Evolutionary conservation across 2,797 vertebrate species (phyloP), one percentile per base, ranked within the genome.

Genomic region (Eupleurogrammus muticus): DNA sequence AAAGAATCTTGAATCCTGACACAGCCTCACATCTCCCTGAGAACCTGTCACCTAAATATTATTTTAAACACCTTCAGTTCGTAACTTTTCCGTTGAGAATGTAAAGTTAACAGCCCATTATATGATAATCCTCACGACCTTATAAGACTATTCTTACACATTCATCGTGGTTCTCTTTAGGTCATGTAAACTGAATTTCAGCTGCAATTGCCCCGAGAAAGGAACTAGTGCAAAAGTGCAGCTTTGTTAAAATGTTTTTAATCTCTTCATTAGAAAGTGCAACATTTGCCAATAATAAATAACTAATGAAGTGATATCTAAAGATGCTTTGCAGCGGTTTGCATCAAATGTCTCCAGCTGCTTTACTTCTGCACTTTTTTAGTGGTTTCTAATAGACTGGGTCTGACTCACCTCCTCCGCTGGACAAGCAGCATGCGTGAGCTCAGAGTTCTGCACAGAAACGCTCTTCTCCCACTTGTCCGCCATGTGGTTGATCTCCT

Each of bases 401-500:
- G 35, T 51, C 19, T 49, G 7, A 72, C 90, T 92, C 93, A 98
- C 97, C 97, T 96, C 92, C 70, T 90, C 86, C 77, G 81, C 83
- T 78, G 86, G 87, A 89, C 75, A 90, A 81, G 70, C 66, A 14
- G 90, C 88, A 68, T 89, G 93, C 47, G 74, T 84, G 1, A 84
- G 87, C 32, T 88, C 74, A 36, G 79, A 61, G 56, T 79, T 80
- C 3, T 79, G 81, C 24, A 70, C 13, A 55, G 95, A 88, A 50
- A 90, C 83, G 36, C 92, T 94, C 85, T 93, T 94, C 88, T 97
- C 95, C 96, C 96, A 98, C 87, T 95, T 94, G 79, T 97, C 94
- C 9, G 92, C 95, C 86, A 97, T 94, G 92, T 96, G 93, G 85
- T 96, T 96, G 71, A 95, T 91, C 92, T 96, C 97, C 88, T 97